Percentiles rank a stretch among this genome's conserved stretches.
These are phyloP conservation scores for Ceyx margarethae DNA, from an alignment of 2,113 vertebrate species.

Conservation along the genomic window DNA sequence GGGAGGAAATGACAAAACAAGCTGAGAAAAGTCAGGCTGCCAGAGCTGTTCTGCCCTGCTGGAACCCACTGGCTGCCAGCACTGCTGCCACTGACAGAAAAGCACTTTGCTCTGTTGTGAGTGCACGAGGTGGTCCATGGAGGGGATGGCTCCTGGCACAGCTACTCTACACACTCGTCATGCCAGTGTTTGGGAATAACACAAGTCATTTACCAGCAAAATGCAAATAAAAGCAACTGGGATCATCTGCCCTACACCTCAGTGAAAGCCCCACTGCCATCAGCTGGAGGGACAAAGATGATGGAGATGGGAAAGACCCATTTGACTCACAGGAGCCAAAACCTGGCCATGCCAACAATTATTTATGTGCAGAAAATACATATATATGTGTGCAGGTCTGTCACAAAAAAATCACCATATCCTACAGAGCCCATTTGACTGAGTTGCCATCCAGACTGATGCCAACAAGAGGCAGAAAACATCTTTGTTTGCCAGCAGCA, in stretches of 20 bases:
- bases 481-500: neutral
- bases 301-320: fast-evolving
- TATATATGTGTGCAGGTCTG: neutral
- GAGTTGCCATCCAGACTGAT: neutral
- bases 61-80: neutral
- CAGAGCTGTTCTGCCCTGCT: neutral
- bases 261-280: fast-evolving
- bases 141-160: neutral
- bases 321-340: neutral
- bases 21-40: neutral
- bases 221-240: neutral
- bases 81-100: fast-evolving
- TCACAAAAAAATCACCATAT: neutral
- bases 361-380: fast-evolving
- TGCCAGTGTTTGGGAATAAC: neutral
- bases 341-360: neutral
- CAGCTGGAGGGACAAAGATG: neutral
- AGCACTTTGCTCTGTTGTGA: neutral
- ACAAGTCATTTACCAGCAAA: neutral
- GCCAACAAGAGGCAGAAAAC: neutral
- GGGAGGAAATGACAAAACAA: neutral
- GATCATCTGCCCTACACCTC: neutral
- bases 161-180: neutral
- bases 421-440: neutral
- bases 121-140: fast-evolving